Conservation (phyloP, 1,140 invertebrate genomes). For the Diprion similis region DNA sequence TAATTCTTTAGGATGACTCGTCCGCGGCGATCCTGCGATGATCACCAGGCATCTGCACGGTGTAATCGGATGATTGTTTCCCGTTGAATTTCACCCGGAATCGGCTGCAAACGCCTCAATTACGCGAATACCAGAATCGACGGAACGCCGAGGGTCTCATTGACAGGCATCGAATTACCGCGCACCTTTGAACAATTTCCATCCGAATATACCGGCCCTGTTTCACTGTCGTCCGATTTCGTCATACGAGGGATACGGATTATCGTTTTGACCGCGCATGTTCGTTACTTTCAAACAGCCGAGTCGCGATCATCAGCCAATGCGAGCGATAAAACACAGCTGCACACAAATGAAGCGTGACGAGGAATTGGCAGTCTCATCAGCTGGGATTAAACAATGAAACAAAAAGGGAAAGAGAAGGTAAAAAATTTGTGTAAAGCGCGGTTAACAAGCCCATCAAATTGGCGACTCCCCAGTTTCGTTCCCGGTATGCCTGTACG, state of each 20-base stretch:
- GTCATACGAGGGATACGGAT: too few species aligned
- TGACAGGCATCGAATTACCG: too few species aligned
- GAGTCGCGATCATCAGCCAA: not conserved
- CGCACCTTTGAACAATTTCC: too few species aligned
- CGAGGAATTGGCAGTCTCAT: not conserved
- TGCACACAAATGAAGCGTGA: not conserved
- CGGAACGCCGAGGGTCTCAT: too few species aligned
- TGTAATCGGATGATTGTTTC: not conserved
- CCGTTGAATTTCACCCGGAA: not conserved
- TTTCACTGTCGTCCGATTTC: too few species aligned
- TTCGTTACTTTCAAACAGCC: too few species aligned
- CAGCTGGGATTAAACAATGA: not conserved
- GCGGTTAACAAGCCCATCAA: not conserved
- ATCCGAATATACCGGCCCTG: too few species aligned
- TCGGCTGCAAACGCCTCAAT: not conserved
- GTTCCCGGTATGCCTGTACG: too few species aligned
- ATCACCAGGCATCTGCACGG: not conserved
- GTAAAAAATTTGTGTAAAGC: not conserved
- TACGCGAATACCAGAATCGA: not conserved
- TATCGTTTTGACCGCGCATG: too few species aligned
- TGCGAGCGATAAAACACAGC: not conserved
- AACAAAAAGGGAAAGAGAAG: too few species aligned
- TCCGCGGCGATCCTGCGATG: not conserved
- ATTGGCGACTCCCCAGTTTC: too few species aligned
- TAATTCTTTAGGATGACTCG: too few species aligned